These are phyloP conservation scores for Hecatera dysodea DNA, from an alignment of 2,888 invertebrate genomes.

Conservation along the genomic window DNA sequence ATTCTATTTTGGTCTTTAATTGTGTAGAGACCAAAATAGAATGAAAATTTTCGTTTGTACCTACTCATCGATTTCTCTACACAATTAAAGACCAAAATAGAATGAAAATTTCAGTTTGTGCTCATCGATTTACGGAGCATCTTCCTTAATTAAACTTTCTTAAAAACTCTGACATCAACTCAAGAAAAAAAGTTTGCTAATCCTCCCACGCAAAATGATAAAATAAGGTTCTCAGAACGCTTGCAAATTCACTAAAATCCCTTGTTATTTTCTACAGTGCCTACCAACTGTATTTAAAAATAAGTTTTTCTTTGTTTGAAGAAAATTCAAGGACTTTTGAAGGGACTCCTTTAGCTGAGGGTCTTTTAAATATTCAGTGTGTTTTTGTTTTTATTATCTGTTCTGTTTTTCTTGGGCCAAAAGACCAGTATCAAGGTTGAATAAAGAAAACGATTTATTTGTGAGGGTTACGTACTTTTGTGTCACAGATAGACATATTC, in stretches of 20 bases:
- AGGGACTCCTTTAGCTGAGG: background rate
- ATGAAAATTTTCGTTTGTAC: no score
- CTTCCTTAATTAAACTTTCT: slow-evolving; percentile 15
- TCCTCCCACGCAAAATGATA: slow-evolving; percentile 30
- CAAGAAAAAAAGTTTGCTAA: slow-evolving; percentile 25
- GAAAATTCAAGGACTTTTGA: slow-evolving; percentile 7
- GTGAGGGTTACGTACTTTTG: background rate
- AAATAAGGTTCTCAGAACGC: slow-evolving; percentile 36
- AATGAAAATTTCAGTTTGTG: background rate
- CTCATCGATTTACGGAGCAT: slow-evolving; percentile 19
- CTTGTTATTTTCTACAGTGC: slow-evolving; percentile 37
- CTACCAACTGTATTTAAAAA: slow-evolving; percentile 19
- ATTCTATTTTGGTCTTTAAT: slow-evolving; percentile 3
- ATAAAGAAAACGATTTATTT: background rate
- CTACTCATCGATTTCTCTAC: no score
- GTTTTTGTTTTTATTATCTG: slow-evolving; percentile 8
- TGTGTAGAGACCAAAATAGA: no score
- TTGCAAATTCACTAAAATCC: slow-evolving; percentile 35
- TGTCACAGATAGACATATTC: background rate
- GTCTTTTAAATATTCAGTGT: slow-evolving; percentile 27
- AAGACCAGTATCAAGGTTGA: background rate
- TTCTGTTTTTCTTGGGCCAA: background rate
- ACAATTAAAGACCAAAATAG: background rate
- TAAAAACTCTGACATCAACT: slow-evolving; percentile 14
- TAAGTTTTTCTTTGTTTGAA: slow-evolving; percentile 13